phyloP scores from a whole-genome alignment of 2,888 invertebrate genomes.

The Neoaliturus tenellus region DNA sequence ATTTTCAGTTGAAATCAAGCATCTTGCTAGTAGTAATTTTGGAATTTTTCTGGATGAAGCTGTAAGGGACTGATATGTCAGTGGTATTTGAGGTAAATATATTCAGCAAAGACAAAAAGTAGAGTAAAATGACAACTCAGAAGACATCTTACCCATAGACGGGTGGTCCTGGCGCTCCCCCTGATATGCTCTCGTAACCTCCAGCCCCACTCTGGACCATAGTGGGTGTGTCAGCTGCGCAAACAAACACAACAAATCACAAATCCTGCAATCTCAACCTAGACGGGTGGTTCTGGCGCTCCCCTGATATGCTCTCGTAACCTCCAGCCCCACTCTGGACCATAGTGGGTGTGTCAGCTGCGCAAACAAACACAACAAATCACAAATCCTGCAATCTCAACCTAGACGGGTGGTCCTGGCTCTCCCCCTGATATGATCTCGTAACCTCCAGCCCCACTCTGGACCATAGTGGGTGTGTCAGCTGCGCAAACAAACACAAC shows the following conservation, averaged over 20 bases:
- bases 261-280: too few relatives aligned
- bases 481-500: background rate
- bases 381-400: too few relatives aligned
- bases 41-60: too few relatives aligned
- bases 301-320: conserved; percentile 58
- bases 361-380: background rate
- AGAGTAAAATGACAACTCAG: too few relatives aligned
- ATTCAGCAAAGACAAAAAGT: too few relatives aligned
- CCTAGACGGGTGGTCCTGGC: conserved; percentile 56
- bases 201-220: conserved; percentile 57
- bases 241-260: too few relatives aligned
- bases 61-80: too few relatives aligned
- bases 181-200: conserved; percentile 58
- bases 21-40: too few relatives aligned
- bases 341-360: conserved; percentile 9
- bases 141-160: too few relatives aligned
- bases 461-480: conserved; percentile 40
- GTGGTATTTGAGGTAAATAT: too few relatives aligned
- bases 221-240: background rate
- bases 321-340: conserved; percentile 57
- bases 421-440: conserved; percentile 57
- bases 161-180: conserved; percentile 54
- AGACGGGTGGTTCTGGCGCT: conserved; percentile 53
- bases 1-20: too few relatives aligned
- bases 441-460: conserved; percentile 56